Evolutionary conservation across 2,888 invertebrate species (phyloP).

Genomic region (Bombylius major): DNA sequence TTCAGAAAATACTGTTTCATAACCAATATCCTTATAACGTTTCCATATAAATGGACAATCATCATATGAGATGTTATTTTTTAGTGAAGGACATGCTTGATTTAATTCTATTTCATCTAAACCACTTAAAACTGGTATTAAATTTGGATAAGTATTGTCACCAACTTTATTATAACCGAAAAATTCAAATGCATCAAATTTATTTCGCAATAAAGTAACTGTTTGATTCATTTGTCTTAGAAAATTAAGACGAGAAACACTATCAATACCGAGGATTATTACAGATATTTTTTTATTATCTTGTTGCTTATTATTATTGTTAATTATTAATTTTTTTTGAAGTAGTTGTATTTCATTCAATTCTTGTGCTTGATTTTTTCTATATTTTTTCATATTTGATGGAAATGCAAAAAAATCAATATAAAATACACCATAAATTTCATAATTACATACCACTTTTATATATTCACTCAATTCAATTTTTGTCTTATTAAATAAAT

Average conservation of each 20-base stretch:
- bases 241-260: slow-evolving; percentile 74
- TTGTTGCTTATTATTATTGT: neutral
- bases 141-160: slow-evolving; percentile 87
- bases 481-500: slow-evolving; percentile 13
- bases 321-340: too few relatives aligned
- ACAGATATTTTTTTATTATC: slow-evolving; percentile 43
- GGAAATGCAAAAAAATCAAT: slow-evolving; percentile 6
- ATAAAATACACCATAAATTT: slow-evolving; percentile 47
- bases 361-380: too few relatives aligned
- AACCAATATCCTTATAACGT: slow-evolving; percentile 56
- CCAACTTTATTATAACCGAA: slow-evolving; percentile 87
- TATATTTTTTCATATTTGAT: neutral
- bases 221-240: slow-evolving; percentile 72
- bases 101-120: slow-evolving; percentile 50
- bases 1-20: slow-evolving; percentile 68
- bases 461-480: slow-evolving; percentile 51
- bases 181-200: slow-evolving; percentile 58
- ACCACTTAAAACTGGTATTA: slow-evolving; percentile 69
- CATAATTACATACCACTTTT: slow-evolving; percentile 52
- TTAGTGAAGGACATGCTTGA: slow-evolving; percentile 48
- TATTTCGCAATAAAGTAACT: slow-evolving; percentile 41
- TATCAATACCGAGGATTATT: slow-evolving; percentile 71
- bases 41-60: slow-evolving; percentile 77
- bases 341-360: too few relatives aligned
- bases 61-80: slow-evolving; percentile 49